phyloP scores from a whole-genome alignment of 2,888 invertebrate genomes.

The Microplitis deprimator region DNA sequence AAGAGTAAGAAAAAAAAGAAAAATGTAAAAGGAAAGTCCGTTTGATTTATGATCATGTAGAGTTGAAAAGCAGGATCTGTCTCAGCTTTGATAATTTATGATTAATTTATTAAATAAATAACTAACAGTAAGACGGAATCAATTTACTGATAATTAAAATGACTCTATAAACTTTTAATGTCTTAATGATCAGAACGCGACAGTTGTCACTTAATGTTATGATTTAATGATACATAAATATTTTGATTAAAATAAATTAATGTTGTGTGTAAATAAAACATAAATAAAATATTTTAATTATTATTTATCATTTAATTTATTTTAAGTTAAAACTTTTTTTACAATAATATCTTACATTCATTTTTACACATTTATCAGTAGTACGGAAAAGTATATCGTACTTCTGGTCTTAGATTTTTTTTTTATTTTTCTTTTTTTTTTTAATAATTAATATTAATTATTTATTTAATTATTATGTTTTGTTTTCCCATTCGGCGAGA shows the following conservation, averaged over 20 bases:
- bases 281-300: constrained; percentile 47
- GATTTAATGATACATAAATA: too few species aligned
- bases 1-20: background rate
- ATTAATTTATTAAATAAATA: constrained; percentile 31
- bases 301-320: constrained; percentile 71
- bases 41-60: constrained; percentile 23
- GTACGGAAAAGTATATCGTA: constrained; percentile 48
- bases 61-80: constrained; percentile 7
- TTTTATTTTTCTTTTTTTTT: constrained; percentile 36
- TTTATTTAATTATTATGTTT: constrained; percentile 31
- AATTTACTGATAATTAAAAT: background rate
- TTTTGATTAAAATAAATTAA: too few species aligned
- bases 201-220: background rate
- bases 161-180: background rate
- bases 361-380: constrained; percentile 61
- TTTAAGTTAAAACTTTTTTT: constrained; percentile 72
- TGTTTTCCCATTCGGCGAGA: constrained; percentile 19
- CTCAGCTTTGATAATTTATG: constrained; percentile 26
- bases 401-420: constrained; percentile 4
- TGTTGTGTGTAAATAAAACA: background rate
- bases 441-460: constrained; percentile 36
- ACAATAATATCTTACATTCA: constrained; percentile 71
- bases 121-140: background rate
- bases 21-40: background rate
- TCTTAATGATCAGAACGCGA: background rate